phyloP scores from a whole-genome alignment of 2,888 invertebrate genomes.

The Rapana venosa region DNA sequence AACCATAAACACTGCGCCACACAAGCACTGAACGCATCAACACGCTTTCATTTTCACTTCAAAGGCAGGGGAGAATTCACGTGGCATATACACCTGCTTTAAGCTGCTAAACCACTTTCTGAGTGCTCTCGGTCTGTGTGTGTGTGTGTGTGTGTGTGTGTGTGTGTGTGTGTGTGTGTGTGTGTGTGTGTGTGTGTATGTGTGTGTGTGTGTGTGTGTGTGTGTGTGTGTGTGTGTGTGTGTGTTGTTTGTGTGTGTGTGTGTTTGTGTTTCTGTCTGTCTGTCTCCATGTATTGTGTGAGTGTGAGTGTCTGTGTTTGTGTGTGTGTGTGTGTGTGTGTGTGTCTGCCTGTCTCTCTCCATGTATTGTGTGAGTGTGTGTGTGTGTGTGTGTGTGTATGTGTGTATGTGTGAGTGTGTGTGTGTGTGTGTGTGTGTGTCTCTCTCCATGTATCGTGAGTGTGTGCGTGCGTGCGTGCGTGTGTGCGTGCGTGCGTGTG shows the following conservation, averaged over 20 bases:
- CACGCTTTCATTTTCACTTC: no score
- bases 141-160: neutral
- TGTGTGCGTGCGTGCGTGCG: no score
- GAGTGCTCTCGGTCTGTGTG: neutral
- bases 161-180: constrained; percentile 24
- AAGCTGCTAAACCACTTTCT: neutral
- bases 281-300: neutral
- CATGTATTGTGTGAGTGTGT: neutral
- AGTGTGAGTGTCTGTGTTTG: neutral
- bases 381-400: neutral
- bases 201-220: neutral
- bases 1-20: no score
- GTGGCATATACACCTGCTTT: neutral
- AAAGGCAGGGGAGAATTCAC: no score
- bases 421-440: no score
- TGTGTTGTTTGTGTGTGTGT: neutral
- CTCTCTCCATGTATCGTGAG: no score
- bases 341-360: neutral
- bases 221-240: no score
- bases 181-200: constrained; percentile 9
- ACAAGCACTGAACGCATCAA: no score
- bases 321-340: neutral
- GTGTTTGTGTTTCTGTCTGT: neutral
- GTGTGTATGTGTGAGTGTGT: no score
- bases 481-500: no score